These are phyloP conservation scores for Arrhamphus sclerolepis DNA, from an alignment of 2,797 vertebrate genomes.

Conservation along the genomic window DNA sequence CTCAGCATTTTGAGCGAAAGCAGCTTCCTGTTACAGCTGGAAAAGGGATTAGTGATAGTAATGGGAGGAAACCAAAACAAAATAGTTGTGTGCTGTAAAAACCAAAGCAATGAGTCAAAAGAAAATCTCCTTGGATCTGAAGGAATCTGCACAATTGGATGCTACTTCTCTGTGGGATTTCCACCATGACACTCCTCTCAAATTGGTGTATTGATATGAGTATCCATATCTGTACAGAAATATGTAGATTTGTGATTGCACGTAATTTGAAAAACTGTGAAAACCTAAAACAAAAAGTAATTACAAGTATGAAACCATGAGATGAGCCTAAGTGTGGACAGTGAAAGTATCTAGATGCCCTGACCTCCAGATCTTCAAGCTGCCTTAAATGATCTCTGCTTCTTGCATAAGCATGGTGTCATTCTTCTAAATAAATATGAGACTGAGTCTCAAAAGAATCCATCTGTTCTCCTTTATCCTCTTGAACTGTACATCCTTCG, in stretches of 20 bases:
- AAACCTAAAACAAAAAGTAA: background rate
- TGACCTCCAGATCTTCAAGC: slow-evolving; percentile 1
- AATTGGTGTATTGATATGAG: background rate
- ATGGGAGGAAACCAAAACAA: background rate
- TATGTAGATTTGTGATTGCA: too few relatives aligned
- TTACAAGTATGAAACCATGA: background rate
- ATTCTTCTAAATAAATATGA: background rate
- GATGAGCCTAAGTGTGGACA: too few relatives aligned
- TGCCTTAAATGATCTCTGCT: background rate
- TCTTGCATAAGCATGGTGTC: background rate
- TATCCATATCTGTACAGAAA: background rate
- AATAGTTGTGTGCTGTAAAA: background rate
- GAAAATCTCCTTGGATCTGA: background rate
- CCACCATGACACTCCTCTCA: background rate
- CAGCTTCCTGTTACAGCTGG: slow-evolving; percentile 1
- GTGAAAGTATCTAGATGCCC: background rate
- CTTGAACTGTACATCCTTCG: background rate
- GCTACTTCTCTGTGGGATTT: background rate
- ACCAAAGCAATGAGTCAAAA: slow-evolving; percentile 5
- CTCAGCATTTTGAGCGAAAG: background rate
- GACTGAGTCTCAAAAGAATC: slow-evolving; percentile 1
- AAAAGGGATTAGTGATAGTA: background rate
- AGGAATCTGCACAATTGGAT: background rate
- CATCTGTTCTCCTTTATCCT: background rate
- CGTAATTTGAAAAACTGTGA: background rate